Percentiles rank a stretch among this genome's conserved stretches.
Evolutionary conservation across 1,140 invertebrate species (phyloP).

Genomic region (Phenacoccus solenopsis): DNA sequence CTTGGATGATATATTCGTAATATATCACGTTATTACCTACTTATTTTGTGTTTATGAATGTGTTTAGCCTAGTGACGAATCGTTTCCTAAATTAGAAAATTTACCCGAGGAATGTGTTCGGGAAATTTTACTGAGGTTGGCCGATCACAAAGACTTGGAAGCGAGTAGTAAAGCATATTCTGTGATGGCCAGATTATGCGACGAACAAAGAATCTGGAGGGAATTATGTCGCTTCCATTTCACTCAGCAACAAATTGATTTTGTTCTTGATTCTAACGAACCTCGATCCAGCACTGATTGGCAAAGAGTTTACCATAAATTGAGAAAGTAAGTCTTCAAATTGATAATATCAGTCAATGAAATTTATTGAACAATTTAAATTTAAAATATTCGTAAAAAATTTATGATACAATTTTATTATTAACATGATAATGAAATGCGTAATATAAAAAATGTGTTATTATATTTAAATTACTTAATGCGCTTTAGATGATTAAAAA

Average conservation of each 20-base stretch:
- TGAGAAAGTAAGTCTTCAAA: conserved; percentile 51
- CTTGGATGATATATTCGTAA: no score
- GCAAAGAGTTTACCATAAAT: conserved; percentile 56
- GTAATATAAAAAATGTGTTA: no score
- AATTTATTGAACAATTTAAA: no score
- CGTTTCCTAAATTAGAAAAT: conserved; percentile 69
- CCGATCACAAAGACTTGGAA: conserved; percentile 82
- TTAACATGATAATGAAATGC: no score
- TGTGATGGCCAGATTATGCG: conserved; percentile 61
- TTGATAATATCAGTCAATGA: no score
- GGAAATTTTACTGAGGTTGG: conserved; percentile 75
- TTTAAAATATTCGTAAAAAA: no score
- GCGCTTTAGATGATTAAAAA: no score
- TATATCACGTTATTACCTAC: no score
- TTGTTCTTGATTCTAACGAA: conserved; percentile 39
- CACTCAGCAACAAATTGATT: conserved; percentile 65
- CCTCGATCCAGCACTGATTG: conserved; percentile 40
- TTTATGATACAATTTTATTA: no score
- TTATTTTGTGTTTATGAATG: conserved; percentile 23
- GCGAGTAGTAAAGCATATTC: conserved; percentile 54
- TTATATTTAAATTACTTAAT: no score
- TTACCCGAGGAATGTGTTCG: conserved; percentile 87
- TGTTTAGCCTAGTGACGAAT: conserved; percentile 64
- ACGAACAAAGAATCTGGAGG: conserved; percentile 83
- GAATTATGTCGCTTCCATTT: conserved; percentile 88